Evolutionary conservation across 2,113 vertebrate species (phyloP), one percentile per base, ranked within the genome.

Genomic region (Fulmarus glacialis): DNA sequence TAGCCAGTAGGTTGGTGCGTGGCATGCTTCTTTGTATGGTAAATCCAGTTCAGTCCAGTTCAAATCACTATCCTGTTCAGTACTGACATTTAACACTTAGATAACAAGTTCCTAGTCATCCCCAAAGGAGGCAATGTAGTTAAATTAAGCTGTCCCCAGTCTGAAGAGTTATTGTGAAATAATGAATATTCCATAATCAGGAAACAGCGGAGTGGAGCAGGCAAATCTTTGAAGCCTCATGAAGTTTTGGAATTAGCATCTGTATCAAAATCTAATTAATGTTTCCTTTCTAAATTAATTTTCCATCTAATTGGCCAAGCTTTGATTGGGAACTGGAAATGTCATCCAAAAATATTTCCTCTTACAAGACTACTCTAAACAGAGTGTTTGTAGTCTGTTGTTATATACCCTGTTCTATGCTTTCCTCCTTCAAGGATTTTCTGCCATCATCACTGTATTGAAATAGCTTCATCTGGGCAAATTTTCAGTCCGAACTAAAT

Each of bases 221-320:
- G 75, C 16, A 58, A 74, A 63, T 82, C 7, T 53, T 67, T 63
- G 75, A 89, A 93, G 30, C 47, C 43, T 92, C 10, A 5, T 84
- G 72, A 95, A 92, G 62, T 47, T 50, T 91, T 94, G 52, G 56
- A 79, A 85, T 90, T 92, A 90, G 8, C 48, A 73, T 90, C 64
- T 87, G 11, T 81, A 89, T 90, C 38, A 84, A 82, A 89, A 78
- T 58, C 38, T 84, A 92, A 84, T 93, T 95, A 89, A 84, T 64
- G 60, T 73, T 97, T 96, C 94, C 92, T 90, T 82, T 95, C 66
- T 89, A 84, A 94, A 83, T 88, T 91, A 1, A 40, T 90, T 96
- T 97, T 95, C 97, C 83, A 75, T 63, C 21, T 95, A 95, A 95
- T 94, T 95, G 89, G 67, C 86, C 92, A 93, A 92, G 38, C 43